Evolutionary conservation across 2,797 vertebrate genomes (phyloP), one percentile per base, ranked within the genome.

Genomic region (Somateria mollissima): DNA sequence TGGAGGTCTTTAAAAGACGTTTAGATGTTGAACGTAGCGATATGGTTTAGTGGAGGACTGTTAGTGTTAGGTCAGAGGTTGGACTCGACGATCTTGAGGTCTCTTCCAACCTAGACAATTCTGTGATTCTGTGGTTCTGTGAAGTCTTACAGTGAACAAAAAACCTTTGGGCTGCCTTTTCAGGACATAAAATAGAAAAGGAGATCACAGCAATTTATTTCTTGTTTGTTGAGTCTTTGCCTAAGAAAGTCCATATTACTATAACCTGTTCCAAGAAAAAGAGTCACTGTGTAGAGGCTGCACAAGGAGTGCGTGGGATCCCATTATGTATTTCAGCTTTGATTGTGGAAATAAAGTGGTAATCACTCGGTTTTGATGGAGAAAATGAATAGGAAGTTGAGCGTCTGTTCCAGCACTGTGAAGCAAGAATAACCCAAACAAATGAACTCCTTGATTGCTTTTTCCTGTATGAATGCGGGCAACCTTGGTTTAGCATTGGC

Each of bases 371-470:
- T 66, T 87, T 73, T 82, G 34, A 13, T 41, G 54, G 36, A 53
- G 37, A 73, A 74, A 85, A 53, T n/a, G 10, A 62, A 49, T 19
- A 57, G 37, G 45, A 66, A 92, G 41, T 82, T 87, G 27, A 79
- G 60, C 69, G 30, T 82, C 81, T 82, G 57, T 92, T 87, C 60
- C 64, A 89, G 47, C 41, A 32, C 34, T 4, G 6, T 37, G 51
- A 84, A 84, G 47, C 41, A 89, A 74, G 75, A 88, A 60, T 54
- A 94, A 88, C 24, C 54, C 64, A 66, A 90, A 78, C 15, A 73
- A 74, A 61, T 73, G 37, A 90, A 90, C 65, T 62, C 71, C 83
- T 75, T 79, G 58, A 84, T 91, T 80, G n/a, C 13, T 72, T 94
- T 84, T 81, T 43, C 25, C 66, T 75, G 37, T 62, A 49, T 60